These are phyloP conservation scores for Sebastes trivittatus DNA, from an alignment of 2,797 vertebrate species.

Conservation along the genomic window DNA sequence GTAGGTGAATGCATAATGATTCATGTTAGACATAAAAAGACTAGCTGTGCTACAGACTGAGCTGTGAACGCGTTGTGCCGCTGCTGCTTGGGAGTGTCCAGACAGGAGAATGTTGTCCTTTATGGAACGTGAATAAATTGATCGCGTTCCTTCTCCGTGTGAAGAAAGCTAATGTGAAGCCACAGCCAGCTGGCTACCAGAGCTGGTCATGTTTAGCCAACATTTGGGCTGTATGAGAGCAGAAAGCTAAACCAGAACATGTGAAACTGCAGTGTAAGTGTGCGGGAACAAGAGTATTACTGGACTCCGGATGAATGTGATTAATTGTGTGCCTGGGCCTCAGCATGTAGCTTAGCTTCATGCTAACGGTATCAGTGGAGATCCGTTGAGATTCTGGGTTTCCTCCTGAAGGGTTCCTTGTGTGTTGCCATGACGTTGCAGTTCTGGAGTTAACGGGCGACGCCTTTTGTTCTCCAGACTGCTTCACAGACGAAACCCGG, in stretches of 20 bases:
- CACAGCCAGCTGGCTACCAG: not conserved
- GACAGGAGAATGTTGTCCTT: not conserved
- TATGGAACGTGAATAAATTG: not conserved
- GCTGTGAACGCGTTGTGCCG: not conserved
- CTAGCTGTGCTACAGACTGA: not conserved
- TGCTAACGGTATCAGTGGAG: conserved; percentile 27
- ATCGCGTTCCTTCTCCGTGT: not conserved
- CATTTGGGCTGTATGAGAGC: not conserved
- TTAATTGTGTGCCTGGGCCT: not conserved
- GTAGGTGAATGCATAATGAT: fast-evolving
- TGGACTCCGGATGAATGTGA: not conserved
- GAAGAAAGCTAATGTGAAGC: not conserved
- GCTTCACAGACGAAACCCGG: not conserved
- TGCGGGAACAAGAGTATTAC: too few relatives aligned
- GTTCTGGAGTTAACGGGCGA: conserved; percentile 77
- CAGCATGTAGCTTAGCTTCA: conserved; percentile 7
- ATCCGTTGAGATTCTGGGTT: conserved; percentile 1
- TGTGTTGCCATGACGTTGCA: conserved; percentile 84
- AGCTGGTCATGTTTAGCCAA: not conserved
- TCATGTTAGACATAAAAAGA: not conserved
- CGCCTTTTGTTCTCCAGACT: conserved; percentile 69
- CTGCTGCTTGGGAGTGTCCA: conserved; percentile 55
- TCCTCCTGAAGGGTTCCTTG: conserved; percentile 40
- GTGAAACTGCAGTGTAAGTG: not conserved
- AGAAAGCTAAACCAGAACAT: not conserved